These are phyloP conservation scores for Meles meles DNA, from an alignment of 2,113 vertebrate genomes.

Conservation along the genomic window DNA sequence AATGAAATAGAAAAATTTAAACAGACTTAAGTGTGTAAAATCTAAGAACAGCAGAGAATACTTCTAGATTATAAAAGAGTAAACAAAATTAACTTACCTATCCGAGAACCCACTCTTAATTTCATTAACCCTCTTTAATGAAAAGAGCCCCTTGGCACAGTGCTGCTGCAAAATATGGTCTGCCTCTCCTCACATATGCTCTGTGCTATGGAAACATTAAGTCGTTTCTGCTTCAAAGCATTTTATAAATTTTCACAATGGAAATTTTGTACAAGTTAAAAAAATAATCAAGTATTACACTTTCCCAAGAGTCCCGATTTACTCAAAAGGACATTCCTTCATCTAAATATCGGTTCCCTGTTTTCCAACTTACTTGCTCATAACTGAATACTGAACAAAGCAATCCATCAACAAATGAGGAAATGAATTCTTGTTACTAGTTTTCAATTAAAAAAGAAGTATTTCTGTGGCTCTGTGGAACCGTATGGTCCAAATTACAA, in stretches of 20 bases:
- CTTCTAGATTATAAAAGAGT: background rate
- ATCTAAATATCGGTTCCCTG: background rate
- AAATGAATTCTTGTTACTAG: background rate
- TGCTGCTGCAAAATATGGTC: background rate
- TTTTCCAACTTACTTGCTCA: background rate
- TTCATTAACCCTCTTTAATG: constrained; percentile 53
- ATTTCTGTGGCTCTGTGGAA: background rate
- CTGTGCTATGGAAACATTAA: constrained; percentile 42
- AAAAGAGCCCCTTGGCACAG: constrained; percentile 48
- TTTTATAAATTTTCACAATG: constrained; percentile 29
- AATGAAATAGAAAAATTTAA: background rate
- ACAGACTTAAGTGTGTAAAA: background rate
- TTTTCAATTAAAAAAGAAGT: background rate
- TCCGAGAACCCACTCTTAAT: constrained; percentile 37
- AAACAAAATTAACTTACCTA: constrained; percentile 47
- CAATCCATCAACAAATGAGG: background rate
- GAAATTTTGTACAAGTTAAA: background rate
- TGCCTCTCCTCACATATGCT: constrained; percentile 31
- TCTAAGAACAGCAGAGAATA: background rate
- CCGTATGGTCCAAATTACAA: background rate
- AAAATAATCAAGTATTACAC: background rate
- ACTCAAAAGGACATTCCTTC: background rate
- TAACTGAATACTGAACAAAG: background rate
- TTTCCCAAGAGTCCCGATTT: background rate
- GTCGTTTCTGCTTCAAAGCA: constrained; percentile 53